Evolutionary conservation across 2,888 invertebrate genomes (phyloP), one percentile per base, ranked within the genome.

Genomic region (Tenodera sinensis): DNA sequence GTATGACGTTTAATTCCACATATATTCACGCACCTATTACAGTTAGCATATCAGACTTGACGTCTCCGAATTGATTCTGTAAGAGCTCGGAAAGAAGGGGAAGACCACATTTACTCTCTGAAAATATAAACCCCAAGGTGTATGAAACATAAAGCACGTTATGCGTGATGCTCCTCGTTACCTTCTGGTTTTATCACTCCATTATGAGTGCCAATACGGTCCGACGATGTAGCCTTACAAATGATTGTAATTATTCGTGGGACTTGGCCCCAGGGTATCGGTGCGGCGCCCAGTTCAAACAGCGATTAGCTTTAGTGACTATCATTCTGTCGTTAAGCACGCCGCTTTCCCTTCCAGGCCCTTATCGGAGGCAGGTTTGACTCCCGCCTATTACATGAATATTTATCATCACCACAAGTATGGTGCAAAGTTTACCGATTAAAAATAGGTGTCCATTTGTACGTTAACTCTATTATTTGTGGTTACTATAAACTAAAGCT

Each of bases 281-380:
- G 20, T 34, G 30, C 42, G 85, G 47, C 85, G 85, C 47, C 85
- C 85, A 34, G 85, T 71, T 85, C 47, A 85, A 71, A 30, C 85
- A 27, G 25, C 27, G 85, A 85, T 47, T 47, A 85, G 34, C 85
- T 54, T 34, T 54, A 85, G 85, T 47, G 54, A 85, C 85, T 85
- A 85, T 54, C 54, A 54, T 54, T 54, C 3, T 54, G 54, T 71
- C 54, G 54, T 71, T 71, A 71, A 71, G 54, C 20, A 71, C 54
- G 54, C 54, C 54, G 25, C 54, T 84, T 84, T 84, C 34, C 84
- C 84, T 84, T 30, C 28, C 28, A 84, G 84, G 84, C 30, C 25
- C 84, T 84, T 84, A 84, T 84, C 34, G 84, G 84, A 84, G 84
- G 84, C 84, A n/a, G 84, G 84, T 84, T 84, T 84, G 84, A 84